Base-by-base conservation (phyloP, 37 sponge, comb jelly and placozoan genomes). In the Theonella swinhoei region DNA sequence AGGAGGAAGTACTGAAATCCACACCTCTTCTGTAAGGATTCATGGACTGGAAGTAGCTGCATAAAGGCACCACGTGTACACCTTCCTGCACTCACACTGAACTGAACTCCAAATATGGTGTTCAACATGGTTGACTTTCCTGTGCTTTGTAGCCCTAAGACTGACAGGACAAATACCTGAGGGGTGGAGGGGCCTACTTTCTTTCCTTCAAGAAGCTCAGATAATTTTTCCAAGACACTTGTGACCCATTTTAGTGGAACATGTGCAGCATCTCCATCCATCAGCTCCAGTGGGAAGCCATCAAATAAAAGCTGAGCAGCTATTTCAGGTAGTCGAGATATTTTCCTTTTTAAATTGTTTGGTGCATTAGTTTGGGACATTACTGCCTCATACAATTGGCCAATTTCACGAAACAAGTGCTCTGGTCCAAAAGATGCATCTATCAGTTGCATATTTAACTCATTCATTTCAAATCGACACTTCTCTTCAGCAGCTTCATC, bases 261-360 rank as follows among this genome's bases (percentile, higher is more conserved):
- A 75, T 83, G 75, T 36, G 84, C 31, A 74, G 68, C 84, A 71
- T 82, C 74, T 17, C 83, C 83, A 71, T 82, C 83, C 32, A 82
- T n/a, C 25, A 82, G 47, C 64, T 82, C 83, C 4, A 82, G n/a
- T 24, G 83, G 83, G 43, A 73, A 82, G 5, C 83, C 83, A 28
- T 74, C 66, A 83, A 62, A 24, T 31, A 83, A 26, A 3, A 83
- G 47, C 11, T 83, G 65, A 35, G 84, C 84, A 37, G 76, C 76
- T n/a, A 83, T 32, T 26, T 17, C 34, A 75, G 84, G 84, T 8
- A 75, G 62, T 5, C 20, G 62, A 38, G 3, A 2, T 43, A 63
- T 26, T 40, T 41, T 4, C 11, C 41, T n/a, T 40, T 19, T 68
- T 68, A 36, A 3, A 43, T 42, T 4, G 11, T n/a, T 8, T 67